phyloP scores from a whole-genome alignment of 2,797 vertebrate genomes.

The Gymnopithys bicolor region DNA sequence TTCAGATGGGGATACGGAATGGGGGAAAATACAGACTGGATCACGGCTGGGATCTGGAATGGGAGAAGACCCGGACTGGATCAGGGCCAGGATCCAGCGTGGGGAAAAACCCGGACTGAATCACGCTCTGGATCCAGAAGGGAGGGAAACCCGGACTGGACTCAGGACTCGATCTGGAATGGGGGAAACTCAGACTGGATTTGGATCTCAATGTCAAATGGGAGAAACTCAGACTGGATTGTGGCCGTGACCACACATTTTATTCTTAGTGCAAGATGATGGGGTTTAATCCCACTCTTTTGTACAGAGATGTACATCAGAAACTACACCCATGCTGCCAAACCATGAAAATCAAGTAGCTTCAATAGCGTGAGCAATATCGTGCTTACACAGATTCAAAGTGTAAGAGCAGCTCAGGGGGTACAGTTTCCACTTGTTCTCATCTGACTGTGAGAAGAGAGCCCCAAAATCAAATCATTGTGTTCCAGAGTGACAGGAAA shows the following conservation, averaged over 20 bases:
- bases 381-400: neutral
- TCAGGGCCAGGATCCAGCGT: neutral
- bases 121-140: no score
- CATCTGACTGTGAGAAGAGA: neutral
- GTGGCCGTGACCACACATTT: neutral
- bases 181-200: neutral
- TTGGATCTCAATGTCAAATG: no score
- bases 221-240: neutral
- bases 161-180: neutral
- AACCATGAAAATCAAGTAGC: neutral
- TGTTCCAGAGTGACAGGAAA: neutral
- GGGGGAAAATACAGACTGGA: neutral
- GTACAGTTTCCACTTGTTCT: neutral
- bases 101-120: neutral
- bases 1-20: neutral
- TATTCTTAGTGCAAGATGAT: neutral
- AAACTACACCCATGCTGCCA: neutral
- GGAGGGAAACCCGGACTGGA: neutral
- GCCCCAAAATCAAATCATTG: neutral
- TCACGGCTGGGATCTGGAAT: no score
- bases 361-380: neutral
- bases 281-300: neutral
- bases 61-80: no score
- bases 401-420: neutral
- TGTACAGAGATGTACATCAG: neutral